phyloP scores from a whole-genome alignment of 2,797 vertebrate species.

The Cuniculus paca region DNA sequence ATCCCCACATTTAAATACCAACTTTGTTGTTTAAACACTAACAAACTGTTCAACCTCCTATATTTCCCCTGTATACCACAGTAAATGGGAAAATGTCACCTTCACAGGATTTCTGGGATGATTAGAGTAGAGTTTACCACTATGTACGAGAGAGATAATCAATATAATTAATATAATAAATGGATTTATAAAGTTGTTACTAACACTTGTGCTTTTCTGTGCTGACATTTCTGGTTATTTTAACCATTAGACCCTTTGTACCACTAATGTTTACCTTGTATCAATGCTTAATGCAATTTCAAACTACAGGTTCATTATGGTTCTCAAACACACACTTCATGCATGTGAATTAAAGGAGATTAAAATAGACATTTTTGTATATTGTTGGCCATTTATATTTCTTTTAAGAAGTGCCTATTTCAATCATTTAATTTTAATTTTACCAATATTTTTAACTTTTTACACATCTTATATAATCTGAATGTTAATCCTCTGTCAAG shows the following conservation, averaged over 20 bases:
- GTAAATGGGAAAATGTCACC: not conserved
- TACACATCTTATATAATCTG: no score
- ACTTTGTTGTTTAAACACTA: not conserved
- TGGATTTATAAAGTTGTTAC: not conserved
- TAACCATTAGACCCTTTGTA: not conserved
- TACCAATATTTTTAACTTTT: not conserved
- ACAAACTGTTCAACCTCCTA: not conserved
- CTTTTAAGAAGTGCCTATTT: not conserved
- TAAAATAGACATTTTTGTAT: not conserved
- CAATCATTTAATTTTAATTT: not conserved
- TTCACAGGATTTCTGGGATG: not conserved
- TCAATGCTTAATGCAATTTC: constrained; percentile 13
- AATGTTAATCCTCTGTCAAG: not conserved
- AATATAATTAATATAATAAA: not conserved
- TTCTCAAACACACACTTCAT: not conserved
- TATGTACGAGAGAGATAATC: not conserved
- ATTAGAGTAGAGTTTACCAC: not conserved
- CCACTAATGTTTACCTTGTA: not conserved
- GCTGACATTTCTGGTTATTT: not conserved
- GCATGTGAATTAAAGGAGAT: not conserved
- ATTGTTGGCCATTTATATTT: not conserved
- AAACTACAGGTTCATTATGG: not conserved
- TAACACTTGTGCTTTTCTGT: not conserved
- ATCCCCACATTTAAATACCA: not conserved
- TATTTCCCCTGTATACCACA: not conserved